Percentiles rank a stretch among this genome's conserved stretches.
Evolutionary conservation across 2,797 vertebrate species (phyloP).

Genomic region (Lutra lutra): DNA sequence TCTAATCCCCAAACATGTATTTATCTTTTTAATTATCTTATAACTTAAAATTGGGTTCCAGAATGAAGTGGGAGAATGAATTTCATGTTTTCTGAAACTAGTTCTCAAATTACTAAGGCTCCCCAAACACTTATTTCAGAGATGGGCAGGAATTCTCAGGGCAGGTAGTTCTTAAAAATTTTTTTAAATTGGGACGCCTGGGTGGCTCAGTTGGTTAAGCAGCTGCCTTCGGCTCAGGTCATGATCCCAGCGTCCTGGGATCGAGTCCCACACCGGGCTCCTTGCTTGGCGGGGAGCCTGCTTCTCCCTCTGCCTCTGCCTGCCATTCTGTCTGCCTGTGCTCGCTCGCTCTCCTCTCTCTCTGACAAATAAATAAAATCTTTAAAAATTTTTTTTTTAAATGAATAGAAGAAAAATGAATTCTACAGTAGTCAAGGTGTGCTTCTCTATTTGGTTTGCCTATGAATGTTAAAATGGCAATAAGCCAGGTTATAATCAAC

Average conservation of each 20-base stretch:
- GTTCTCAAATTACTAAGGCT: neutral
- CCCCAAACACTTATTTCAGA: neutral
- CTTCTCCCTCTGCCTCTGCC: too few species aligned
- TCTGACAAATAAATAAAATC: too few species aligned
- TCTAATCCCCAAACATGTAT: neutral
- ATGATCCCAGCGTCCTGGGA: too few species aligned
- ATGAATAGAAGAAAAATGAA: neutral
- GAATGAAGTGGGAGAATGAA: neutral
- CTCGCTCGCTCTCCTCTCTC: too few species aligned
- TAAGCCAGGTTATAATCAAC: neutral
- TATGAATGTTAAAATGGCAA: neutral
- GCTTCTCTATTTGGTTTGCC: neutral
- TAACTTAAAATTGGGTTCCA: neutral
- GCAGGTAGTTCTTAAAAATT: neutral
- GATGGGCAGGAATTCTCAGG: neutral
- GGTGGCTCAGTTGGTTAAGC: too few species aligned
- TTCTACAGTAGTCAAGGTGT: neutral
- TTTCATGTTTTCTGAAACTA: neutral
- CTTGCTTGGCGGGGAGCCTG: too few species aligned
- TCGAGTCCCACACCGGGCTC: too few species aligned
- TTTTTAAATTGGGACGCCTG: too few species aligned
- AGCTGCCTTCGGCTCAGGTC: too few species aligned
- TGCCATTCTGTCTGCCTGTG: too few species aligned
- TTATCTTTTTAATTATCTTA: constrained; percentile 7
- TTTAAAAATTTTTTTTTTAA: neutral